Percentiles rank a stretch among this genome's conserved stretches.
Conservation (phyloP, 92 coral and sea anemone genomes). For the Zoanthus sociatus region DNA sequence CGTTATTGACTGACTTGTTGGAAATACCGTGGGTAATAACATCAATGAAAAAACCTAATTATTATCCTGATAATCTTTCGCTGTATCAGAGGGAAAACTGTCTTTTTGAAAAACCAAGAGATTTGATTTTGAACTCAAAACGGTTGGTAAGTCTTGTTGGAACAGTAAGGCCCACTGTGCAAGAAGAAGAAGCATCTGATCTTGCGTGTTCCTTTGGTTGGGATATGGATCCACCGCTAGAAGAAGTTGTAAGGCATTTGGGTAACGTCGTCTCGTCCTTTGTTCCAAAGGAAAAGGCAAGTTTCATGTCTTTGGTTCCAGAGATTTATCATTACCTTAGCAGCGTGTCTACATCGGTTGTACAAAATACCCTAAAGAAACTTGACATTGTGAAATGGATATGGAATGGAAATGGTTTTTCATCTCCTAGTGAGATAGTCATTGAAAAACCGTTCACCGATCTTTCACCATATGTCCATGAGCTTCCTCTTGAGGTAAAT, state of each 20-base stretch:
- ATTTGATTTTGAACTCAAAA: constrained; percentile 38
- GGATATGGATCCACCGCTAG: constrained; percentile 50
- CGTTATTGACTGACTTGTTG: constrained; percentile 37
- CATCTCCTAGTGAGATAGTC: constrained; percentile 59
- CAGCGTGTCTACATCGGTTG: not conserved
- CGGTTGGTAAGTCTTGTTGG: constrained; percentile 63
- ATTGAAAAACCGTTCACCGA: constrained; percentile 56
- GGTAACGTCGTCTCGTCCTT: constrained; percentile 53
- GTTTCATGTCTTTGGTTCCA: constrained; percentile 51
- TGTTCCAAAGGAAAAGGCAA: constrained; percentile 61
- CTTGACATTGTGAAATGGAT: constrained; percentile 57
- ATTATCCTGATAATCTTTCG: constrained; percentile 52
- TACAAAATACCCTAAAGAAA: constrained; percentile 18
- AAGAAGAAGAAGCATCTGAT: constrained; percentile 1
- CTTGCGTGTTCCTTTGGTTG: constrained; percentile 65
- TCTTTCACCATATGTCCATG: constrained; percentile 68
- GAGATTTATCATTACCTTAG: constrained; percentile 66
- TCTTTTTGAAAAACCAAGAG: constrained; percentile 64
- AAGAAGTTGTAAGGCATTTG: constrained; percentile 64
- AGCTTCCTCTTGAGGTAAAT: constrained; percentile 67
- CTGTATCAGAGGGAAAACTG: not conserved
- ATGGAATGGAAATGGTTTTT: constrained; percentile 89
- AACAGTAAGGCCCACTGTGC: constrained; percentile 53
- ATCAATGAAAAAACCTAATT: constrained; percentile 45
- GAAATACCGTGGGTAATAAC: constrained; percentile 64